Evolutionary conservation across 1,140 invertebrate species (phyloP), one percentile per base, ranked within the genome.

Genomic region (Drosophila willistoni): DNA sequence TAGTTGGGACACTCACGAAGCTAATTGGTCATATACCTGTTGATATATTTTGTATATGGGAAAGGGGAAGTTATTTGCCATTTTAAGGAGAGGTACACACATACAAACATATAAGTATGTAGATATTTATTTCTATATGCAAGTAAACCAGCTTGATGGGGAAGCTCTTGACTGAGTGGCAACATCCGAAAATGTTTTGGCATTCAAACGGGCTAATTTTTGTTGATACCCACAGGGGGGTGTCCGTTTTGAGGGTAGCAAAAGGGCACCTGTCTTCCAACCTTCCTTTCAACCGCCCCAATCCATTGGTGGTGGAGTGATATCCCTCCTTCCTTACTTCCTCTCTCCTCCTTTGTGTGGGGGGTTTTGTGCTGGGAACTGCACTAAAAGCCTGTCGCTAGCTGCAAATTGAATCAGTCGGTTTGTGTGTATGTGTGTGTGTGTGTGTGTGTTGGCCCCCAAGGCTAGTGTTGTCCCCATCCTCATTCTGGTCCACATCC

Each of bases 331-430:
- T 10, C 34, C 34, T 36, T 12, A 10, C 34, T 12, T 1, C 9
- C 34, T 36, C 34, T 36, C 34, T 36, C 9, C 12, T n/a, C 17
- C 9, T 17, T 12, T 34, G 33, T 29, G 65, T 7, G 9, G 67
- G 7, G 55, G 33, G 62, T 61, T 47, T 41, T 44, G 22, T 36
- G 65, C 64, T 64, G 78, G 67, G 44, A 65, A 71, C 54, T 67
- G 77, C 79, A 74, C 83, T 87, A 89, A 87, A 87, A 87, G 83
- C 83, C 83, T 83, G 84, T 87, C 80, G 77, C 70, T 77, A 63
- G 67, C 84, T 77, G 79, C 84, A 87, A 87, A 87, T 87, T 87
- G 83, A 87, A 87, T 87, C 83, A 87, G 72, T 64, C 60, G 74
- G 14, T 68, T 25, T 67, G 54, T 51, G 25, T 17, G 56, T 59